Percentiles rank a stretch among this genome's conserved stretches.
phyloP scores from a whole-genome alignment of 2,797 vertebrate species.

The Hydrocynus forskahlii region DNA sequence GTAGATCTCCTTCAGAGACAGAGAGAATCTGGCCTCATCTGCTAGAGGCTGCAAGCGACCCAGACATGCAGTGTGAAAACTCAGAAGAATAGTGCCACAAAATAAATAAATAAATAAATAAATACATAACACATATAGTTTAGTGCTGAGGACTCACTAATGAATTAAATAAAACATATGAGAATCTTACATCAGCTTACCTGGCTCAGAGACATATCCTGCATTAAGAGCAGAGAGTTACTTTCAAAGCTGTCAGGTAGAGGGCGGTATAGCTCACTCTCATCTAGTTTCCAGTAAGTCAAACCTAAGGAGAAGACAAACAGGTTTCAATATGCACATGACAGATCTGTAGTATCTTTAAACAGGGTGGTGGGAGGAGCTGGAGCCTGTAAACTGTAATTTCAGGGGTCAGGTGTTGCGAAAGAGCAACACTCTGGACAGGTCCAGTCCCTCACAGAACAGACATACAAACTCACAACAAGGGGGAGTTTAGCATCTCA shows the following conservation, averaged over 20 bases:
- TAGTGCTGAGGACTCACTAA: background rate
- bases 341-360: no score
- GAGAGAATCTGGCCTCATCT: conserved; percentile 73
- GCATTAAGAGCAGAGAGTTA: conserved; percentile 68
- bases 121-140: background rate
- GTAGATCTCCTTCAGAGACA: conserved; percentile 90
- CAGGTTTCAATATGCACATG: no score
- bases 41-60: conserved; percentile 70
- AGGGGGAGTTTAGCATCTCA: no score
- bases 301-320: conserved; percentile 74
- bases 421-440: no score
- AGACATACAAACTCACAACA: no score
- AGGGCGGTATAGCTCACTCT: conserved; percentile 83
- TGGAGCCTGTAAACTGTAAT: no score
- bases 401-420: no score
- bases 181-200: conserved; percentile 68
- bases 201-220: conserved; percentile 73
- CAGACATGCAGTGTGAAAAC: conserved; percentile 3
- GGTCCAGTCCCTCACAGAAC: no score
- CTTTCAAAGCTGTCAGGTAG: conserved; percentile 85
- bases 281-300: conserved; percentile 90
- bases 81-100: background rate
- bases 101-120: background rate
- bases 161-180: background rate
- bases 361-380: no score